These are phyloP conservation scores for Lycaon pictus DNA, from an alignment of 2,113 vertebrate genomes.

Conservation along the genomic window DNA sequence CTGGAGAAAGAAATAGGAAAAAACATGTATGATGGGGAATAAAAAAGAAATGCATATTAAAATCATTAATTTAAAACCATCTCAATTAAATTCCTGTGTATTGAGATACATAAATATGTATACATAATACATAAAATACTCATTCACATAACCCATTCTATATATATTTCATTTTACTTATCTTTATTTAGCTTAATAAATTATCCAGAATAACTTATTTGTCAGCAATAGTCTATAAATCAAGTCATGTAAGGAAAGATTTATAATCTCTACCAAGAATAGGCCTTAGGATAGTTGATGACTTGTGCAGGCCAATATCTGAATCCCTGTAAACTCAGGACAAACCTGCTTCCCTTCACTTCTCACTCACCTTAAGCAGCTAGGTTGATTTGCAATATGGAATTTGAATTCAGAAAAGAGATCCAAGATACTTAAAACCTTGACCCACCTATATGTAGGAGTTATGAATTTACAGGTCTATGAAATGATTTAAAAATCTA, in stretches of 20 bases:
- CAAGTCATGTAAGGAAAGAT: background rate
- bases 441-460: background rate
- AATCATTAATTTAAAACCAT: constrained; percentile 49
- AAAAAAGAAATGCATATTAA: constrained; percentile 77
- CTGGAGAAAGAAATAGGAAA: constrained; percentile 47
- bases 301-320: background rate
- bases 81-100: background rate
- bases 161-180: background rate
- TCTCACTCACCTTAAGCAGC: background rate
- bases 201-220: background rate
- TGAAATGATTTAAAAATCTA: background rate
- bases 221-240: background rate
- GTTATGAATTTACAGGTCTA: background rate
- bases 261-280: background rate
- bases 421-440: background rate
- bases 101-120: background rate
- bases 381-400: background rate
- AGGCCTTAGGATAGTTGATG: background rate
- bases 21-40: constrained; percentile 78
- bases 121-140: background rate
- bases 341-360: background rate
- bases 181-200: background rate
- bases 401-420: background rate
- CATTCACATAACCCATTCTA: background rate
- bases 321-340: background rate